Evolutionary conservation across 2,888 invertebrate species (phyloP).

Genomic region (Himalopsyche japonica): DNA sequence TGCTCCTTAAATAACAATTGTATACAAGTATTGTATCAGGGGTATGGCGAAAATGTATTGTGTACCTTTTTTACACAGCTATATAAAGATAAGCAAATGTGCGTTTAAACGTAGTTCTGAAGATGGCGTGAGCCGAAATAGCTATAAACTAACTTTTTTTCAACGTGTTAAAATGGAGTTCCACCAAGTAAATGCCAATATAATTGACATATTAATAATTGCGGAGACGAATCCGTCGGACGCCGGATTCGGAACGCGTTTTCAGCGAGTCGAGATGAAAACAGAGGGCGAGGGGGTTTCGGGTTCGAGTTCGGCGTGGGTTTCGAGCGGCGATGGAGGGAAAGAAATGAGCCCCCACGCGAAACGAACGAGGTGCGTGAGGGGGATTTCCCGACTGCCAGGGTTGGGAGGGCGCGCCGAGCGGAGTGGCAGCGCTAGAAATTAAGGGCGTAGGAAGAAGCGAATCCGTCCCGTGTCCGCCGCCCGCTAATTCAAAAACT

Average conservation of each 20-base stretch:
- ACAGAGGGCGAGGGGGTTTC: neutral
- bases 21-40: too few species aligned
- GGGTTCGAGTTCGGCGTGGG: constrained; percentile 8
- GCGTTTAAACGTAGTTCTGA: too few species aligned
- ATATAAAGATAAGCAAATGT: too few species aligned
- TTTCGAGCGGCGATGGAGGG: constrained; percentile 13
- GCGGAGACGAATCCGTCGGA: neutral
- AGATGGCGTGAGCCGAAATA: too few species aligned
- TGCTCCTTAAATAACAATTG: too few species aligned
- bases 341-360: constrained; percentile 14
- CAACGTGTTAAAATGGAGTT: too few species aligned
- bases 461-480: neutral
- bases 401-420: neutral
- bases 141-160: too few species aligned
- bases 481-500: neutral
- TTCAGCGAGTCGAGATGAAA: neutral
- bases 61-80: too few species aligned
- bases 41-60: too few species aligned
- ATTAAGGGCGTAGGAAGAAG: neutral
- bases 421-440: neutral
- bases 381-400: neutral
- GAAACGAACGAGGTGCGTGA: constrained; percentile 17
- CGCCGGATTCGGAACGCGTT: neutral
- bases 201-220: too few species aligned
- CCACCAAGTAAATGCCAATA: too few species aligned